Base-by-base conservation (phyloP, 2,888 invertebrate species). In the Lithodes maja region DNA sequence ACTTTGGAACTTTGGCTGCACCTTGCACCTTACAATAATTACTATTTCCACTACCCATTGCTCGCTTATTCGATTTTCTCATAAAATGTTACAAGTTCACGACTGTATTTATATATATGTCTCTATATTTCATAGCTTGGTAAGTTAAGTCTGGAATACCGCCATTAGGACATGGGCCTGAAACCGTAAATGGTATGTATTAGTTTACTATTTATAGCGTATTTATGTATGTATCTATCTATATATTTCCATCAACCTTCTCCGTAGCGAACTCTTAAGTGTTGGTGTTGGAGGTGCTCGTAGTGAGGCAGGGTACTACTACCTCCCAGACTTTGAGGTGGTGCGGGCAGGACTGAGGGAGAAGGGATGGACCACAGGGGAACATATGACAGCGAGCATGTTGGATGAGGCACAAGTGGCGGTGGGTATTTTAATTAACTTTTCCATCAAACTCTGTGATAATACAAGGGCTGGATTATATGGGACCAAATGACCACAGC, bases 291-390 rank as follows among this genome's bases (percentile, higher is more conserved):
- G 68, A 1, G 90, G 85, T 1, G n/a, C 12, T 12, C 55, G 61
- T 55, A 90, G 91, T 77, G 79, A 91, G 55, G 91, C 85, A 0
- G 92, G 90, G 9, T 92, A 90, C 81, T 92, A 92, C 83, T 92
- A 80, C 90, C 85, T 92, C 77, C 90, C 91, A 0, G 92, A 92
- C 85, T 92, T 92, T 69, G 92, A 90, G 85, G 89, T 90, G n/a
- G 85, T 88, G 3, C 52, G 92, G 50, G 49, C 17, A 1, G 89
- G 85, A 0, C 79, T 92, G 69, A 69, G 49, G 3, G 81, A 53
- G 5, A 83, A 89, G 5, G 90, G 91, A 33, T 80, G 89, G 55
- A 49, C 79, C 82, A 91, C 87, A 1, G 90, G 92, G 2, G 68
- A 85, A 2, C 86, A 90, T 49, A 90, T 92, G 90, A 77, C 89